Percentiles rank a stretch among this genome's conserved stretches.
phyloP scores from a whole-genome alignment of 2,888 invertebrate species.

The Plagodis dolabraria region DNA sequence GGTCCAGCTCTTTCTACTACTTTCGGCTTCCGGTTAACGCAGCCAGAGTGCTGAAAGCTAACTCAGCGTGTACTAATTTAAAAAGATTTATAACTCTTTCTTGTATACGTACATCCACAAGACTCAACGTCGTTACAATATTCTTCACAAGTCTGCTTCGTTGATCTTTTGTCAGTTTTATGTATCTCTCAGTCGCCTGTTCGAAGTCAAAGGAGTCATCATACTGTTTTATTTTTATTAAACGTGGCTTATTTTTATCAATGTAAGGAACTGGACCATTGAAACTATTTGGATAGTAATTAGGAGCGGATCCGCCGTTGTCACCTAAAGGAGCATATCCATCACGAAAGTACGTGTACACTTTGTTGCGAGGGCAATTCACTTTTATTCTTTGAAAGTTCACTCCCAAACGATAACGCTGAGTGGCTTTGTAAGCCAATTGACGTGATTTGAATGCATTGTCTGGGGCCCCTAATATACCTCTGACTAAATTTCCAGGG shows the following conservation, averaged over 20 bases:
- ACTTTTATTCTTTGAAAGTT: constrained; percentile 95
- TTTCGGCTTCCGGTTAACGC: background rate
- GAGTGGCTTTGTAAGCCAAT: constrained; percentile 94
- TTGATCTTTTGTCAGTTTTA: background rate
- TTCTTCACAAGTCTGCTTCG: background rate
- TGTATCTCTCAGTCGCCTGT: background rate
- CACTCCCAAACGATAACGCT: constrained; percentile 91
- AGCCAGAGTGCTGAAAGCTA: background rate
- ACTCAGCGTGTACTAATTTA: background rate
- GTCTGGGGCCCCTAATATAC: constrained; percentile 94
- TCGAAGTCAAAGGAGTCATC: background rate
- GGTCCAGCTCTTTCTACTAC: background rate
- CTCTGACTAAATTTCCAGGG: constrained; percentile 93
- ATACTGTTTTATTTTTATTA: background rate
- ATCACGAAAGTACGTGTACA: constrained; percentile 92
- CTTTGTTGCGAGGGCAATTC: constrained; percentile 90
- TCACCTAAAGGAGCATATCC: constrained; percentile 88
- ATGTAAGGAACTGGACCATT: constrained; percentile 89
- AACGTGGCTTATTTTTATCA: constrained; percentile 72
- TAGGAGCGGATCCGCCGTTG: constrained; percentile 93
- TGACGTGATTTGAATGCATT: constrained; percentile 93
- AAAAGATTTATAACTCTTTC: background rate
- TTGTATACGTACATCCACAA: background rate
- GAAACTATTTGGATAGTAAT: constrained; percentile 97
- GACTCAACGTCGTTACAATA: background rate